Evolutionary conservation across 2,888 invertebrate species (phyloP).

Genomic region (Pristionchus mayeri): DNA sequence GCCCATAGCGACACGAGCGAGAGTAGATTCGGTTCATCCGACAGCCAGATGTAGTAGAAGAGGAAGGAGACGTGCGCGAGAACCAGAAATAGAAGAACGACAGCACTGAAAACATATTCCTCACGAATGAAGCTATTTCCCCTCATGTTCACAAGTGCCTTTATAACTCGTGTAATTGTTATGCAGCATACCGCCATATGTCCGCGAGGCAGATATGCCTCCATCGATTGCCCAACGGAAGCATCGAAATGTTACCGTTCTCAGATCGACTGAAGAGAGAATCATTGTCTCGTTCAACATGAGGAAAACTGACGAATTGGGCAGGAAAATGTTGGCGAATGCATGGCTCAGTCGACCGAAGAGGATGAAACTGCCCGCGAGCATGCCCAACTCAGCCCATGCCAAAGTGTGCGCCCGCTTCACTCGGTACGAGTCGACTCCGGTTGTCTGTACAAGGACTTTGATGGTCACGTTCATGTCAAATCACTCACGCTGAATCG

Average conservation of each 20-base stretch:
- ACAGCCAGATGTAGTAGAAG: slow-evolving; percentile 59
- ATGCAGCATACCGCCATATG: slow-evolving; percentile 36
- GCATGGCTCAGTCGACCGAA: slow-evolving; percentile 38
- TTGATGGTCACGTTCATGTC: not conserved
- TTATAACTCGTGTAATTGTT: not conserved
- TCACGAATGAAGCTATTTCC: not conserved
- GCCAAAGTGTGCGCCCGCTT: slow-evolving; percentile 24
- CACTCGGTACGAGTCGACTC: slow-evolving; percentile 47
- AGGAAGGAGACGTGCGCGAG: slow-evolving; percentile 61
- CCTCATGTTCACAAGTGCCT: not conserved
- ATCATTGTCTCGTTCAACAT: not conserved
- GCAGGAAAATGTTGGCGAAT: slow-evolving; percentile 37
- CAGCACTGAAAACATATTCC: slow-evolving; percentile 40
- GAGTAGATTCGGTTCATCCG: slow-evolving; percentile 59
- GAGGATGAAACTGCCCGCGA: slow-evolving; percentile 39
- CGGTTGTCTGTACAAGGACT: not conserved
- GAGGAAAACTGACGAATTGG: slow-evolving; percentile 21
- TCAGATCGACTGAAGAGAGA: slow-evolving; percentile 21
- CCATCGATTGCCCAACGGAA: slow-evolving; percentile 46
- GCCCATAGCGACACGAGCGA: slow-evolving; percentile 60
- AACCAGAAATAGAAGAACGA: slow-evolving; percentile 57
- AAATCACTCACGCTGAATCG: slow-evolving; percentile 7
- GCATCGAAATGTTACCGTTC: slow-evolving; percentile 29
- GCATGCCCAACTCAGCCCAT: slow-evolving; percentile 39
- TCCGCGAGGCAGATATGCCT: slow-evolving; percentile 48